Percentiles rank a stretch among this genome's conserved stretches.
phyloP scores from a whole-genome alignment of 2,888 invertebrate genomes.

The Oligia strigilis region DNA sequence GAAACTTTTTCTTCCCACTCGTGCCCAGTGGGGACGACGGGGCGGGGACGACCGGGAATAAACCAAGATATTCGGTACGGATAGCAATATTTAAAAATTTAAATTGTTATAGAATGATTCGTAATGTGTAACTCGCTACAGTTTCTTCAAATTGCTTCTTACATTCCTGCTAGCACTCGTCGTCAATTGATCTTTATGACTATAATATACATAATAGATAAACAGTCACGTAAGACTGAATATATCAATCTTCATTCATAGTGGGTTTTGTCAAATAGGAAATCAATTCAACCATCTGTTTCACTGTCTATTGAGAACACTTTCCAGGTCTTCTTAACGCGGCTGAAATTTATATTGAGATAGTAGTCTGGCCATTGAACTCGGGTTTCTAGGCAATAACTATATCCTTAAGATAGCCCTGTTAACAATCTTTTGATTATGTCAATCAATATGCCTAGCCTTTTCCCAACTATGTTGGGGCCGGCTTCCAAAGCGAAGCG shows the following conservation, averaged over 20 bases:
- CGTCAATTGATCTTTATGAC: constrained; percentile 42
- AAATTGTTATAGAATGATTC: constrained; percentile 6
- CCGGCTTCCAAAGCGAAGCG: background rate
- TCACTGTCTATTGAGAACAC: background rate
- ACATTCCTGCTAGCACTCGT: constrained; percentile 27
- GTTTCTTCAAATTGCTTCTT: constrained; percentile 29
- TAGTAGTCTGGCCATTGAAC: background rate
- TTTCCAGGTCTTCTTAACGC: background rate
- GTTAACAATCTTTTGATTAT: background rate
- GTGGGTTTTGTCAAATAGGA: background rate
- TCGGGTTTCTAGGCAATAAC: background rate
- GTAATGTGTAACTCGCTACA: constrained; percentile 1
- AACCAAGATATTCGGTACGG: background rate
- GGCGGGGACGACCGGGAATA: too few relatives aligned
- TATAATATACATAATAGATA: background rate
- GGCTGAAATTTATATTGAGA: background rate
- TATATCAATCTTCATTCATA: constrained; percentile 22
- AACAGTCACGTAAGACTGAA: background rate
- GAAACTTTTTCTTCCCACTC: too few relatives aligned
- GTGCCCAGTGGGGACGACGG: too few relatives aligned
- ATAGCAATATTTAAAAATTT: background rate
- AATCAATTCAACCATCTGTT: background rate
- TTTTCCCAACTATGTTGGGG: background rate
- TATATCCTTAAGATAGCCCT: background rate
- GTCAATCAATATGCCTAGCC: background rate